Conservation (phyloP, 2,113 vertebrate species). For the Grallaria varia region DNA sequence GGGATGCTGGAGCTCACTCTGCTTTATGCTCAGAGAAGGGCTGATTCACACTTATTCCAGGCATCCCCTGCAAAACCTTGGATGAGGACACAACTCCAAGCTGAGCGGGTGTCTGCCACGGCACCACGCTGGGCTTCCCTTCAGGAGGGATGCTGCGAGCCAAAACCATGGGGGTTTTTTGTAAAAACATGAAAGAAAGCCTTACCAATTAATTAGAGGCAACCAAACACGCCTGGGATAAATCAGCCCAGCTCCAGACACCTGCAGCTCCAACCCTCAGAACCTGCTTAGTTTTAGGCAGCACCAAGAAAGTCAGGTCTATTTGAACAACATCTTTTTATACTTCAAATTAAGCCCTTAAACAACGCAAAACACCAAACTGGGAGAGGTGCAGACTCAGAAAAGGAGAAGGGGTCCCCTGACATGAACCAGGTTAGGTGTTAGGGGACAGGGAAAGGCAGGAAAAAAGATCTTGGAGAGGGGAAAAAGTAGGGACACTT, state of each 20-base stretch:
- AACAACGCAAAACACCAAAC: not conserved
- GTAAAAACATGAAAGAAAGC: not conserved
- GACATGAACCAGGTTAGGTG: fast-evolving
- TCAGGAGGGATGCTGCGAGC: not conserved
- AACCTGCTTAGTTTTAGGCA: not conserved
- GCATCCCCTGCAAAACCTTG: conserved; percentile 32
- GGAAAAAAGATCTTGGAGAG: too few species aligned
- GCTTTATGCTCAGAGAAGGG: not conserved
- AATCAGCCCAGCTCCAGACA: not conserved
- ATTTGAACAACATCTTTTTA: not conserved
- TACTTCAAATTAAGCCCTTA: not conserved
- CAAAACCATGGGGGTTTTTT: not conserved
- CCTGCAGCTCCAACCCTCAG: not conserved
- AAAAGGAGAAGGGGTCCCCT: not conserved
- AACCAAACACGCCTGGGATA: not conserved
- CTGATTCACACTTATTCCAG: conserved; percentile 28
- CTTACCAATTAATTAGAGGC: not conserved
- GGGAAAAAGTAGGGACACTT: not conserved
- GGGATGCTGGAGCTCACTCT: not conserved
- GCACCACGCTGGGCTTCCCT: conserved; percentile 5
- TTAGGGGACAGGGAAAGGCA: not conserved
- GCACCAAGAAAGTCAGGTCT: not conserved
- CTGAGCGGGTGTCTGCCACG: conserved; percentile 15
- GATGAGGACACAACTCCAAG: conserved; percentile 22
- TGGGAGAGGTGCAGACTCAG: not conserved